Evolutionary conservation across 2,797 vertebrate species (phyloP).

Genomic region (Allobates femoralis): DNA sequence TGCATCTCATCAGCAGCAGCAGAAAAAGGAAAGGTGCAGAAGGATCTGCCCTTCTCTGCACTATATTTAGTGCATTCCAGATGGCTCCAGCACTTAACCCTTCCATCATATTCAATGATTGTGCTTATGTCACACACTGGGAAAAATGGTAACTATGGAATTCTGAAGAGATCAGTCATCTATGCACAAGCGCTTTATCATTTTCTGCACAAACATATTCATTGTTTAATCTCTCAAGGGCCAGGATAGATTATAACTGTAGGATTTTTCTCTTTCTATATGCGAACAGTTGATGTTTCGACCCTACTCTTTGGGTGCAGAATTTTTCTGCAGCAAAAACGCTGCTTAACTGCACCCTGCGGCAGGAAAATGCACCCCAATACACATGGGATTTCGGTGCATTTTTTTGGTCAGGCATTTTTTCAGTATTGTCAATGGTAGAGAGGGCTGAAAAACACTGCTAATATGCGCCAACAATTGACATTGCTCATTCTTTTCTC

Average conservation of each 20-base stretch:
- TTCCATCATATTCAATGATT: background rate
- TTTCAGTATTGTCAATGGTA: no score
- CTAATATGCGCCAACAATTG: no score
- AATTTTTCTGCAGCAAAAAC: no score
- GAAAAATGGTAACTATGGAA: background rate
- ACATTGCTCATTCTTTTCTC: no score
- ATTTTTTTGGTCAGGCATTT: no score
- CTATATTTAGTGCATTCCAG: constrained; percentile 44
- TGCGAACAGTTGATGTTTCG: no score
- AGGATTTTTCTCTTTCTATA: background rate
- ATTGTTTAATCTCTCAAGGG: background rate
- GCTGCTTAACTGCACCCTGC: no score
- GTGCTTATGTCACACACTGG: background rate
- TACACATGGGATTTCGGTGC: no score
- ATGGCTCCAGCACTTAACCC: constrained; percentile 47
- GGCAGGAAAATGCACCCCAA: no score
- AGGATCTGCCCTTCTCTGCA: background rate
- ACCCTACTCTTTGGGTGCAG: no score
- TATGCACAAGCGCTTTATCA: background rate
- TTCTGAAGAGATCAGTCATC: background rate
- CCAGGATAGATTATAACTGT: background rate
- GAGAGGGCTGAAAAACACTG: no score
- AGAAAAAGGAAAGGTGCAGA: constrained; percentile 16
- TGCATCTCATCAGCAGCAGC: constrained; percentile 28
- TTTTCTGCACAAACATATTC: background rate